Percentiles rank a stretch among this genome's conserved stretches.
phyloP scores from a whole-genome alignment of 2,113 vertebrate species.

The Narcine bancroftii region DNA sequence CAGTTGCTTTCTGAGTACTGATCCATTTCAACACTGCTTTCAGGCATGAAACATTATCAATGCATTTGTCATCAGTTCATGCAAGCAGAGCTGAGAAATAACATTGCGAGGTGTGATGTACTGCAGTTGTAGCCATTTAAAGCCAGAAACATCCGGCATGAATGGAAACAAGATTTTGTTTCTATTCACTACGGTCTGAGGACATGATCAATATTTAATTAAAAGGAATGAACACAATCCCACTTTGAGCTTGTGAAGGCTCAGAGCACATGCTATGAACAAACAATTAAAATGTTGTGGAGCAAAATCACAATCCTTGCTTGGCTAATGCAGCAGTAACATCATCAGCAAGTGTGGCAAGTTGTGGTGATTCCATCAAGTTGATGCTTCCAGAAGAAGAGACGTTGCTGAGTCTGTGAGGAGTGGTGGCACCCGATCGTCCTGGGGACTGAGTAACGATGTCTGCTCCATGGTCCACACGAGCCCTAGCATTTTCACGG shows the following conservation, averaged over 20 bases:
- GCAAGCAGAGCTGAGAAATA: constrained; percentile 74
- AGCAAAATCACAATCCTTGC: constrained; percentile 90
- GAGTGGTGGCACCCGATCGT: constrained; percentile 74
- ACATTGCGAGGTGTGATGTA: constrained; percentile 57
- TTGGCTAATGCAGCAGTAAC: constrained; percentile 94
- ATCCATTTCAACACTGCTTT: constrained; percentile 52
- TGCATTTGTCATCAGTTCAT: constrained; percentile 66
- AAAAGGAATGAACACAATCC: constrained; percentile 59
- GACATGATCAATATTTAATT: constrained; percentile 56
- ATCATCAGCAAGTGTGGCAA: constrained; percentile 89
- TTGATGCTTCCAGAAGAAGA: constrained; percentile 95
- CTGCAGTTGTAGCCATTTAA: constrained; percentile 56
- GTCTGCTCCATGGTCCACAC: constrained; percentile 88
- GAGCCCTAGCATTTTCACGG: constrained; percentile 81
- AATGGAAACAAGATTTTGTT: constrained; percentile 58
- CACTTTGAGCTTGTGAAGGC: constrained; percentile 61
- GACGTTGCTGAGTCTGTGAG: constrained; percentile 83
- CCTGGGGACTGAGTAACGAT: constrained; percentile 79
- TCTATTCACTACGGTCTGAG: constrained; percentile 61
- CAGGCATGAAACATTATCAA: constrained; percentile 73
- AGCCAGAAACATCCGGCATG: constrained; percentile 51
- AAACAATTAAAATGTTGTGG: neutral
- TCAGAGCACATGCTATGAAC: constrained; percentile 34
- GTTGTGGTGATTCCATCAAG: constrained; percentile 85
- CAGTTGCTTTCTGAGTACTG: constrained; percentile 65